These are phyloP conservation scores for Pangasianodon hypophthalmus DNA, from an alignment of 2,113 vertebrate genomes.

Conservation along the genomic window DNA sequence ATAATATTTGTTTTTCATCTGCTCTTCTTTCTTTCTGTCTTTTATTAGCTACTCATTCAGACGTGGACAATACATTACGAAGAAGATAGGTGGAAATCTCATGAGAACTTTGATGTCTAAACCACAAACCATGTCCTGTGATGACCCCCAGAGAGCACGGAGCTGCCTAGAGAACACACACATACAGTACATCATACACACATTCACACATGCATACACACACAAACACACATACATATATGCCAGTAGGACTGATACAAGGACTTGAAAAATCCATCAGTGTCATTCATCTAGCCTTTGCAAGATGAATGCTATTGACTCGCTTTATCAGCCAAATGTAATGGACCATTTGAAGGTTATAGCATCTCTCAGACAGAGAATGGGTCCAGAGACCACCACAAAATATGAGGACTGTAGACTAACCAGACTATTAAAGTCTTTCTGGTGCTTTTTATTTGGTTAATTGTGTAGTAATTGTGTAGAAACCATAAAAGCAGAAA, in stretches of 20 bases:
- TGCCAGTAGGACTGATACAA: background rate
- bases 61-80: background rate
- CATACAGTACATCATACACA: background rate
- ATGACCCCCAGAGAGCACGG: background rate
- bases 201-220: background rate
- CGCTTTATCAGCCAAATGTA: conserved; percentile 25
- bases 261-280: background rate
- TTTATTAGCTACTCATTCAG: background rate
- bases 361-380: background rate
- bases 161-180: background rate
- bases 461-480: background rate
- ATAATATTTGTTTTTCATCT: background rate
- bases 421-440: background rate
- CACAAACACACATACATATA: background rate
- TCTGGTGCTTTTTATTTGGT: background rate
- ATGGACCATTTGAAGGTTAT: conserved; percentile 13
- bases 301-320: conserved; percentile 18
- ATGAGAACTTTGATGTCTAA: background rate
- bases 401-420: background rate
- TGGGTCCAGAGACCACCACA: background rate
- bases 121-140: background rate
- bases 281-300: conserved; percentile 21
- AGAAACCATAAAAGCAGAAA: background rate
- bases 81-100: background rate
- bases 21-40: background rate